These are phyloP conservation scores for Acanthornis magna DNA, from an alignment of 2,797 vertebrate genomes.

Conservation along the genomic window DNA sequence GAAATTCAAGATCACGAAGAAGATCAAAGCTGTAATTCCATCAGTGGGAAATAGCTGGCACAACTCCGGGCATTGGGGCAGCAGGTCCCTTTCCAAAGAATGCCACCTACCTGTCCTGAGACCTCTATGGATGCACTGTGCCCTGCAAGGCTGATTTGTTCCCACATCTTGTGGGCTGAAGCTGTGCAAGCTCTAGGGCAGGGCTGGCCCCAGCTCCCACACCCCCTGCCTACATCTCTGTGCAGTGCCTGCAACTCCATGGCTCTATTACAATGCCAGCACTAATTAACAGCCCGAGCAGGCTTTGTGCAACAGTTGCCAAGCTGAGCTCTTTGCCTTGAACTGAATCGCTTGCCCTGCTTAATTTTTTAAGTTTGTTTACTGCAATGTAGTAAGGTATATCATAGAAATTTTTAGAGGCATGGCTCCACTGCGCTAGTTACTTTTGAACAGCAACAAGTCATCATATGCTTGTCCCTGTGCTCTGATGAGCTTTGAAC, in stretches of 20 bases:
- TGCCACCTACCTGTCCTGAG: not conserved
- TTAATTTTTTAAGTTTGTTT: not conserved
- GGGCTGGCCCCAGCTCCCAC: fast-evolving
- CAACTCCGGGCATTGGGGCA: not conserved
- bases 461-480: not conserved
- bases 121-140: not conserved
- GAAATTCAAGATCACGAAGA: not conserved
- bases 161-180: not conserved
- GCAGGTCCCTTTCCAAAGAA: not conserved
- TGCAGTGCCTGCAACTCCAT: not conserved
- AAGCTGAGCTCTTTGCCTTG: slow-evolving; percentile 8
- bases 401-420: not conserved
- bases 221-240: not conserved
- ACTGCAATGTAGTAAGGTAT: not conserved
- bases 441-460: not conserved
- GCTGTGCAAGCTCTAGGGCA: not conserved
- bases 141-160: not conserved
- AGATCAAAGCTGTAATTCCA: not conserved
- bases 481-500: slow-evolving; percentile 2
- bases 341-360: fast-evolving
- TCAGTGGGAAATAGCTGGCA: not conserved
- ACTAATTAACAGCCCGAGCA: slow-evolving; percentile 51
- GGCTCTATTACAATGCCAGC: not conserved
- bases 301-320: not conserved
- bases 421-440: not conserved